These are phyloP conservation scores for Ursus arctos DNA, from an alignment of 2,113 vertebrate species.

Conservation along the genomic window DNA sequence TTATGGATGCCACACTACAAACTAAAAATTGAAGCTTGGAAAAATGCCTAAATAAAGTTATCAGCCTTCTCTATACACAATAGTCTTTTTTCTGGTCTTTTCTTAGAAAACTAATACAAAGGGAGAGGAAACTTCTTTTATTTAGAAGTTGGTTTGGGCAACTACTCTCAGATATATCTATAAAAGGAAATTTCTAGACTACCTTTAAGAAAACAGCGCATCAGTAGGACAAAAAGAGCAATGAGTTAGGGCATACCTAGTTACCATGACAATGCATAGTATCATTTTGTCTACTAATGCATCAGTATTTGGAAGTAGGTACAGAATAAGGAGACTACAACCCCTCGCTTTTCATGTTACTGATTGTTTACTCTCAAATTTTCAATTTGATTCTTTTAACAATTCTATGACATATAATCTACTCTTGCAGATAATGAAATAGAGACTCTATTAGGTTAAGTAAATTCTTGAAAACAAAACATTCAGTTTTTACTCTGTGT, in stretches of 20 bases:
- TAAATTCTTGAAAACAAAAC: background rate
- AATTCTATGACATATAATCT: background rate
- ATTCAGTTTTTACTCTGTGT: background rate
- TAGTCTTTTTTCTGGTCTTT: background rate
- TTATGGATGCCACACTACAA: background rate
- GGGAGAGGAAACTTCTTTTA: background rate
- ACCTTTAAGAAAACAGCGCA: background rate
- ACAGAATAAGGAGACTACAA: background rate
- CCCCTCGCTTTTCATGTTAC: background rate
- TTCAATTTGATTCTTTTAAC: slow-evolving; percentile 1
- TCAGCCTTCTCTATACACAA: background rate
- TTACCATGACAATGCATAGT: background rate
- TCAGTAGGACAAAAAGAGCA: background rate
- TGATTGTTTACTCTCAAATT: background rate
- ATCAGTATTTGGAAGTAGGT: background rate
- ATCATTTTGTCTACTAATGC: background rate
- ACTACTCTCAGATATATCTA: background rate
- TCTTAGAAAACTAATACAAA: background rate
- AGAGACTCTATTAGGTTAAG: background rate
- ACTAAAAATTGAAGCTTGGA: background rate
- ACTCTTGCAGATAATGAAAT: background rate
- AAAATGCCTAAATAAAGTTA: background rate
- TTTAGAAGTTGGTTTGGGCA: background rate
- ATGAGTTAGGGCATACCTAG: background rate
- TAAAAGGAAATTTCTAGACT: background rate